Base-by-base conservation (phyloP, 1,140 invertebrate species). In the Paramacrobiotus metropolitanus region DNA sequence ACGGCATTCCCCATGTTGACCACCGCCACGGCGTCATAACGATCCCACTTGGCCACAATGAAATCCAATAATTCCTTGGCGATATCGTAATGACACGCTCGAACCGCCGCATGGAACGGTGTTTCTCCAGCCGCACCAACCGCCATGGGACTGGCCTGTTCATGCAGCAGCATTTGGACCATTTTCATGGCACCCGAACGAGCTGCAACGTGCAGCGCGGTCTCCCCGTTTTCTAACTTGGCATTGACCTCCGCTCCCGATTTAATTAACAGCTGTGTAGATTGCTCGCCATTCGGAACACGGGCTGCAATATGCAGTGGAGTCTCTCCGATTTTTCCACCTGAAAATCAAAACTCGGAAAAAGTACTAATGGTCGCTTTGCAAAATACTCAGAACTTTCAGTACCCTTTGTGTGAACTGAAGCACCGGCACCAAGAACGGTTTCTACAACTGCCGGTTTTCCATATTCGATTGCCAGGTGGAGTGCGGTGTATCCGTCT, bases 391-490 rank as follows among this genome's bases (percentile, higher is more conserved):
- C 9, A 40, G 9, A 40, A 15, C 9, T 40, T n/a, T 40, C 67
- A 68, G 76, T 77, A 73, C 82, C 93, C 72, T 88, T 81, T 1
- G 96, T 83, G 73, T 97, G 89, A 2, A 98, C 90, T 71, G 94
- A 85, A 2, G 94, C 93, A 30, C 94, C 93, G 71, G 86, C 92
- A 2, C 94, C 94, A 1, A 98, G 75, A 29, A 98, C 74, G 1
- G 89, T 92, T 76, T 98, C 93, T 20, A 98, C 93, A 2, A 96
- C 91, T 29, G 85, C 81, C 9, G 92, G 89, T 70, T 95, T 93
- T 62, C 86, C 86, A 34, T 85, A 87, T 73, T 96, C 87, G 1
- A 97, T 92, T n/a, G 92, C 93, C 66, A 97, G 87, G 69, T 98
- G 94, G 0, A 99, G 76, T n/a, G 24, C 48, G 4, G 48, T 55